phyloP scores from a whole-genome alignment of 2,113 vertebrate species.

The Sinocyclocheilus anshuiensis region DNA sequence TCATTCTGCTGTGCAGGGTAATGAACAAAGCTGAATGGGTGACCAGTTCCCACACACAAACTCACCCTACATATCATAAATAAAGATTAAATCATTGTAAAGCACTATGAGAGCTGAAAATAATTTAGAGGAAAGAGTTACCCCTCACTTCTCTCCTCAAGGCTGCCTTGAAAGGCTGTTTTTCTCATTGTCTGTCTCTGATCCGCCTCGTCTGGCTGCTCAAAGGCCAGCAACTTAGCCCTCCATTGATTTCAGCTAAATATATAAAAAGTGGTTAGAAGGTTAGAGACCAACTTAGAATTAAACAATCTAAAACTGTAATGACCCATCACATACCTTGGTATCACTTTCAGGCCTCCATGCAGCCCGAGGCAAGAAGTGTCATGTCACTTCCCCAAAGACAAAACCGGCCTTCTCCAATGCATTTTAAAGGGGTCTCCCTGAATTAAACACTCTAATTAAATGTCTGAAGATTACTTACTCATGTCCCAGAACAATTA shows the following conservation, averaged over 20 bases:
- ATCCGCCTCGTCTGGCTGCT: neutral
- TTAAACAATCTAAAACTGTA: slow-evolving; percentile 6
- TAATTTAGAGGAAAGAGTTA: neutral
- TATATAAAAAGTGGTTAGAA: neutral
- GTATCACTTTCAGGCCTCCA: neutral
- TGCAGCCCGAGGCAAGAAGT: neutral
- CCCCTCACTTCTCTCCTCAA: neutral
- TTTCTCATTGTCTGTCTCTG: slow-evolving; percentile 32
- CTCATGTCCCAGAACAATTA: slow-evolving; percentile 17
- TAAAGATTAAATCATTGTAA: slow-evolving; percentile 29
- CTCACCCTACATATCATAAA: slow-evolving; percentile 17
- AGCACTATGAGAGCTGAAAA: neutral
- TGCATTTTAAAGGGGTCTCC: neutral
- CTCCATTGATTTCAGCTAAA: slow-evolving; percentile 22
- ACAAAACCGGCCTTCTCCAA: neutral
- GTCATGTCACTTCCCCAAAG: neutral
- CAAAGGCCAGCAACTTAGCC: slow-evolving; percentile 35
- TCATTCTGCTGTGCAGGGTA: slow-evolving; percentile 24
- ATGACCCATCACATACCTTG: neutral
- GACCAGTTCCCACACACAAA: slow-evolving; percentile 10
- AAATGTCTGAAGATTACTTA: neutral
- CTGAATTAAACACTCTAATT: neutral
- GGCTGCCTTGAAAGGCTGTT: neutral
- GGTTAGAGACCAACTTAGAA: neutral
- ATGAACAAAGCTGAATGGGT: slow-evolving; percentile 38